Evolutionary conservation across 2,113 vertebrate genomes (phyloP).

Genomic region (Chiloscyllium plagiosum): DNA sequence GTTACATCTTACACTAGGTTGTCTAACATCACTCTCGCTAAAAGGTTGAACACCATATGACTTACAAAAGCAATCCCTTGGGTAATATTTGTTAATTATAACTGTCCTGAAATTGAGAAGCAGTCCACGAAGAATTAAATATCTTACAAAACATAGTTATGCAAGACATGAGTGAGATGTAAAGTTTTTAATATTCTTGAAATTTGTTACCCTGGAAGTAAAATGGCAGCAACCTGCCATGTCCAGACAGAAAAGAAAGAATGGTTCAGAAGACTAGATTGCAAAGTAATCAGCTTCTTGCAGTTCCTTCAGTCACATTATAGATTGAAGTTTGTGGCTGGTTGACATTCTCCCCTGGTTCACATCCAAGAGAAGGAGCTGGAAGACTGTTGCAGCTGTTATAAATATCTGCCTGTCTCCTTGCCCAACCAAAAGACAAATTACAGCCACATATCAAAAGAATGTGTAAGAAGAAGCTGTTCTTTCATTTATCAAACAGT

Average conservation of each 20-base stretch:
- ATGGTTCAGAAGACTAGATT: neutral
- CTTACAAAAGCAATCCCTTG: neutral
- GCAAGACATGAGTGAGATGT: neutral
- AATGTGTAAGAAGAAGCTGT: neutral
- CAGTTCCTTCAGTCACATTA: neutral
- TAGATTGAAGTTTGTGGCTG: neutral
- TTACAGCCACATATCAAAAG: neutral
- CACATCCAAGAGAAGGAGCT: neutral
- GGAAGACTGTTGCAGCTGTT: neutral
- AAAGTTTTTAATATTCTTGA: neutral
- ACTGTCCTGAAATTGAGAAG: neutral
- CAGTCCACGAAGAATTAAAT: neutral
- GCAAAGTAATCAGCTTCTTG: neutral
- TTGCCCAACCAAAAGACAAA: neutral
- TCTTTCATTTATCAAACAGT: neutral
- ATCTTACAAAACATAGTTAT: neutral
- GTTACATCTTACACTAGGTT: neutral
- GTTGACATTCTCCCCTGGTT: neutral
- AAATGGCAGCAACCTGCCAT: neutral
- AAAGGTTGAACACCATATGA: neutral
- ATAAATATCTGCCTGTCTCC: conserved; percentile 12
- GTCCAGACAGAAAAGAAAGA: neutral
- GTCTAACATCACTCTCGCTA: neutral
- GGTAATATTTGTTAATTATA: neutral
- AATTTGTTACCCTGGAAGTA: neutral